phyloP scores from a whole-genome alignment of 2,888 invertebrate genomes.

The Macrosoma leucophasiata region DNA sequence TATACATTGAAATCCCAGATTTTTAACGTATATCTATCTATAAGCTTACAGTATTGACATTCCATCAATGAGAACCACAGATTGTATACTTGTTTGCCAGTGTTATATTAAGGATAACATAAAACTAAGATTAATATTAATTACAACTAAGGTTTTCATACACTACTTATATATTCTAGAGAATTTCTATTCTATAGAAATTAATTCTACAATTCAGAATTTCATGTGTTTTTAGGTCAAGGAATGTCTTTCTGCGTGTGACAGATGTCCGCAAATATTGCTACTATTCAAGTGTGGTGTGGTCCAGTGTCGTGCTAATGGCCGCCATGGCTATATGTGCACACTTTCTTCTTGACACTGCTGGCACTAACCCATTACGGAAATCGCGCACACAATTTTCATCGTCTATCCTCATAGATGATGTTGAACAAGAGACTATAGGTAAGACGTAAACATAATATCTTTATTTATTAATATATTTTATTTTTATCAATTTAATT shows the following conservation, averaged over 20 bases:
- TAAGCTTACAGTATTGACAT: too few relatives aligned
- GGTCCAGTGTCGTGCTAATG: conserved; percentile 83
- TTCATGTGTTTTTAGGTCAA: conserved; percentile 73
- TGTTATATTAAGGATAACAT: too few relatives aligned
- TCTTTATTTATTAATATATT: background rate
- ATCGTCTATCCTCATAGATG: conserved; percentile 65
- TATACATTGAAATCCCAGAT: too few relatives aligned
- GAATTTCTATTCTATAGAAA: background rate
- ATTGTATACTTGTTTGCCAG: too few relatives aligned
- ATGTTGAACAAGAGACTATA: conserved; percentile 82
- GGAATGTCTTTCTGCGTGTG: conserved; percentile 88
- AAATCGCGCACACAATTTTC: conserved; percentile 56
- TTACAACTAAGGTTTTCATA: too few relatives aligned
- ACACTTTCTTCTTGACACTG: conserved; percentile 86
- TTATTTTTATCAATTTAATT: background rate
- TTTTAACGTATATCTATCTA: too few relatives aligned
- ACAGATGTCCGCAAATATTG: conserved; percentile 92
- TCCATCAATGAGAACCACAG: too few relatives aligned
- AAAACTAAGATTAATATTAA: too few relatives aligned
- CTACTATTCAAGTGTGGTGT: conserved; percentile 88
- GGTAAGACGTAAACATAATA: conserved; percentile 67
- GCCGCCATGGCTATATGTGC: conserved; percentile 86
- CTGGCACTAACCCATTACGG: conserved; percentile 69
- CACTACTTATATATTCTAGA: background rate
- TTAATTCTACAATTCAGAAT: conserved; percentile 1